These are phyloP conservation scores for Subanguina moxae DNA, from an alignment of 1,140 invertebrate species.

Conservation along the genomic window DNA sequence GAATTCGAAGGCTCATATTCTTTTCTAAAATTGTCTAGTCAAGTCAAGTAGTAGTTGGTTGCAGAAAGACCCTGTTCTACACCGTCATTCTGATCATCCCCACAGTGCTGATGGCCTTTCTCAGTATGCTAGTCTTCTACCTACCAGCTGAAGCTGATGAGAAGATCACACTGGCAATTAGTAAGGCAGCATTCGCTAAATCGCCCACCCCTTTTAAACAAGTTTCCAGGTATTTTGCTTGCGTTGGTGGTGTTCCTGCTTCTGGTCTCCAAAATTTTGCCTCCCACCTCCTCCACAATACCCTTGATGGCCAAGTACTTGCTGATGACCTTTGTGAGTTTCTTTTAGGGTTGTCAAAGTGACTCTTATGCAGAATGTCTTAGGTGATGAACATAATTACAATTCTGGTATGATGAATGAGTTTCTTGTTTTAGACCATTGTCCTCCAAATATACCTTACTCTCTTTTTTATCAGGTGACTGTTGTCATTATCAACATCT, in stretches of 20 bases:
- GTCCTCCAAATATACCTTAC: too few relatives aligned
- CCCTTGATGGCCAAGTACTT: conserved; percentile 96
- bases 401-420: conserved; percentile 71
- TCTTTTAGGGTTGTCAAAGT: neutral
- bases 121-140: conserved; percentile 85
- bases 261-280: conserved; percentile 95
- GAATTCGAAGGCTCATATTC: conserved; percentile 44
- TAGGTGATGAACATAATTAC: conserved; percentile 84
- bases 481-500: conserved; percentile 98
- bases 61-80: conserved; percentile 40
- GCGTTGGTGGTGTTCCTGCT: conserved; percentile 97
- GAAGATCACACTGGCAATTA: conserved; percentile 62
- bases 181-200: neutral
- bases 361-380: neutral
- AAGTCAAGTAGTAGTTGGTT: neutral
- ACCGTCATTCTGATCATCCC: conserved; percentile 42
- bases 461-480: conserved; percentile 65
- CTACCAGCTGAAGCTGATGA: conserved; percentile 76
- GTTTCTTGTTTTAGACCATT: too few relatives aligned
- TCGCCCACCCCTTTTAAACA: too few relatives aligned
- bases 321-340: conserved; percentile 86
- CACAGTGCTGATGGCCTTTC: conserved; percentile 44
- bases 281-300: conserved; percentile 88
- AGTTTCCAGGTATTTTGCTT: conserved; percentile 70
- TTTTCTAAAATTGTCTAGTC: neutral